Base-by-base conservation (phyloP, 2,888 invertebrate species). In the Chloroclysta siterata region DNA sequence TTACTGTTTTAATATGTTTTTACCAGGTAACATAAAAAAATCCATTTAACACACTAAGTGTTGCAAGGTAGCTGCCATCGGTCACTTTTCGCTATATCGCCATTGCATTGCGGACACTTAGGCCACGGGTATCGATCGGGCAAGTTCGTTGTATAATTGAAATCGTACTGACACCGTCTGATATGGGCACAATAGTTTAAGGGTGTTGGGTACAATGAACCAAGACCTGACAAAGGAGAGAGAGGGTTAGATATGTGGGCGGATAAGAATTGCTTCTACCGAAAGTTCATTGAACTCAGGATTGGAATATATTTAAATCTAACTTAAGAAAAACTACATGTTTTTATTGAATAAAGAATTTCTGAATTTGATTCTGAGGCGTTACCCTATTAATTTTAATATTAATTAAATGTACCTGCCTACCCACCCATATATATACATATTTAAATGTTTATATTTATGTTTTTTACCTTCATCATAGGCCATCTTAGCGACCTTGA, bases 401-500 rank as follows among this genome's bases (percentile, higher is more conserved):
- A 3, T 22, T 22, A n/a, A n/a, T n/a, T n/a, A n/a, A n/a, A n/a
- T n/a, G n/a, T n/a, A n/a, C n/a, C n/a, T n/a, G n/a, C n/a, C n/a
- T n/a, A n/a, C n/a, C n/a, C n/a, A n/a, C n/a, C n/a, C n/a, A n/a
- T n/a, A n/a, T n/a, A n/a, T n/a, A n/a, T n/a, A n/a, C n/a, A n/a
- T n/a, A n/a, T n/a, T n/a, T n/a, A n/a, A n/a, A n/a, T n/a, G n/a
- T n/a, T n/a, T n/a, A n/a, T n/a, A n/a, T n/a, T n/a, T n/a, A n/a
- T n/a, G n/a, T n/a, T n/a, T n/a, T n/a, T 11, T 92, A 97, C 98
- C 97, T 93, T 96, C 96, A 70, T 95, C 94, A 83, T 99, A 99
- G 5, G 98, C 98, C 90, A 97, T 96, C 76, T 98, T 95, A 3
- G 97, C 96, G 67, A 99, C 95, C 76, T 95, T 95, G 7, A 96